Evolutionary conservation across 2,888 invertebrate species (phyloP), one percentile per base, ranked within the genome.

Genomic region (Synergus umbraculus): DNA sequence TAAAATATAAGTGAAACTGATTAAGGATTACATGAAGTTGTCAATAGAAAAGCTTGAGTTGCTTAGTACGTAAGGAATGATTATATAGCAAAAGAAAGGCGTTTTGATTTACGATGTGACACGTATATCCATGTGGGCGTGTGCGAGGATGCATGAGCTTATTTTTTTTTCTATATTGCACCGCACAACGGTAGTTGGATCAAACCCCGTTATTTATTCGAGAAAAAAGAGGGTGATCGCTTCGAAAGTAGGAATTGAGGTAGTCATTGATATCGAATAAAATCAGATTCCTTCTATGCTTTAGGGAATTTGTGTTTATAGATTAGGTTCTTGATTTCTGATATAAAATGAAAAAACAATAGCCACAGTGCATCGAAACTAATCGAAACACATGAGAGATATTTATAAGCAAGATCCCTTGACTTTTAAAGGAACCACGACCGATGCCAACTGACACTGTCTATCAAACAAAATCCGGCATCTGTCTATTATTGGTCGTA

Each of bases 361-460:
- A 54, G 2, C 1, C 1, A n/a, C 15, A n/a, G 54, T n/a, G 54
- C 7, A 54, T 2, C 8, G n/a, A 7, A n/a, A 7, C n/a, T 2
- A 0, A 54, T 2, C 8, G n/a, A 7, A n/a, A 7, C n/a, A n/a
- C 0, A n/a, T 2, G 5, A 54, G 2, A 54, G n/a, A 54, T 54
- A 54, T 54, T 54, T 54, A 54, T 54, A 54, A n/a, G 8, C n/a
- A 54, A 54, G 54, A 54, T 54, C 81, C 79, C 79, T 78, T 79
- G 83, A 83, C 66, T 81, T 67, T 73, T 67, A 78, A 82, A 83
- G 79, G 76, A 84, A 79, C 64, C 64, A 73, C 66, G 60, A 81
- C 46, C 18, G 67, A 46, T 69, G 46, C 85, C 86, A 85, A 87
- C 86, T 87, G 88, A 88, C 87, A 87, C 85, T 76, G 83, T 86